Evolutionary conservation across 2,888 invertebrate genomes (phyloP), one percentile per base, ranked within the genome.

Genomic region (Eupithecia centaureata): DNA sequence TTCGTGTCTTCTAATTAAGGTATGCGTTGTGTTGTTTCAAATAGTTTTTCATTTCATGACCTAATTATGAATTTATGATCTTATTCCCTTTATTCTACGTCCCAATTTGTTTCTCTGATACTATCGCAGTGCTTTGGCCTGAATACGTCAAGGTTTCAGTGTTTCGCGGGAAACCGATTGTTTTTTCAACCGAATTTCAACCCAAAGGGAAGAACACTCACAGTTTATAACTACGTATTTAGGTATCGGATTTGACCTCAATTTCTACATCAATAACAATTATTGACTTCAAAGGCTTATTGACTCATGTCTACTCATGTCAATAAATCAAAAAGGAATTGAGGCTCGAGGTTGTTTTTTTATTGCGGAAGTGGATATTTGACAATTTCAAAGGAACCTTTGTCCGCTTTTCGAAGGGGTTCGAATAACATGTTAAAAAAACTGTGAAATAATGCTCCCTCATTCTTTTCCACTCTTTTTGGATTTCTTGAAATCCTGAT

Each of bases 131-230:
- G 32, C 25, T 61, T 22, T 68, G 68, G 59, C 68, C 71, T 68
- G 33, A 66, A 71, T 66, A 71, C 66, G 71, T 68, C 68, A 63
- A 59, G 33, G 61, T 61, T 63, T 66, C 64, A 47, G 54, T 56
- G 60, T 61, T 61, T 38, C 57, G 12, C 61, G 63, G 27, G 52
- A 61, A 61, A 47, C 61, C 62, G 42, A 67, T 70, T 70, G 70
- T 70, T 32, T 70, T 63, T 63, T 47, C 18, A 33, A 58, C n/a
- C 28, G 28, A 56, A 56, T 56, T 56, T 56, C 47, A 47, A 47
- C 47, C 47, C 47, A 22, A 22, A 47, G 10, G 8, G 12, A 47
- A 22, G 10, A n/a, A n/a, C n/a, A 4, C 22, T 47, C 47, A 8
- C 18, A 22, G 2, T 47, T 47, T 22, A 22, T 22, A 18, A n/a